phyloP scores from a whole-genome alignment of 2,888 invertebrate genomes.

The Mystacides longicornis region DNA sequence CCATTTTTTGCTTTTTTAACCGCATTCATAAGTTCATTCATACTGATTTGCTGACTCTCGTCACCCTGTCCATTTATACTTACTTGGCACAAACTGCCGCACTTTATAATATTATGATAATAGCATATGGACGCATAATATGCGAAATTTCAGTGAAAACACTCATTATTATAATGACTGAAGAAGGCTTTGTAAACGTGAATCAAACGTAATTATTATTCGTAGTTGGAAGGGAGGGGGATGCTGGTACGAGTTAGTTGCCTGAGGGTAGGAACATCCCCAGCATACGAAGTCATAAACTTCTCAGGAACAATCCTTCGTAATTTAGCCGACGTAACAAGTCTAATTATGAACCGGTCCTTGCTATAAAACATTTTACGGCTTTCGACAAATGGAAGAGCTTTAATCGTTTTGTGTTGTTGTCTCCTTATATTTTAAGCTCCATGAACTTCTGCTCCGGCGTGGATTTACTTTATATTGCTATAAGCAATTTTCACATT shows the following conservation, averaged over 20 bases:
- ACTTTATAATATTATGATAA: no score
- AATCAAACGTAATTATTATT: not conserved
- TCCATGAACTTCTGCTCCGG: no score
- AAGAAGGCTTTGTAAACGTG: not conserved
- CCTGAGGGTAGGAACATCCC: not conserved
- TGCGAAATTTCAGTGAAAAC: not conserved
- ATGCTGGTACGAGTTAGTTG: not conserved
- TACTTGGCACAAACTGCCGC: no score
- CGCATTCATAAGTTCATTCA: no score
- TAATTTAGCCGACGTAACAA: not conserved
- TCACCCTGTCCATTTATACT: no score
- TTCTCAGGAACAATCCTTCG: not conserved
- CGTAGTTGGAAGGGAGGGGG: not conserved
- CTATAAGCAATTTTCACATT: no score
- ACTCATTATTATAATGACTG: not conserved
- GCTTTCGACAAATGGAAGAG: not conserved
- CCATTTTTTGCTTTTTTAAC: no score
- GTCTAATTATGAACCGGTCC: constrained; percentile 1
- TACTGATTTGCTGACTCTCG: no score
- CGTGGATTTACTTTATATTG: no score
- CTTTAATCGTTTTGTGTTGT: no score
- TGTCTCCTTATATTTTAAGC: no score
- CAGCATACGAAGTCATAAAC: not conserved
- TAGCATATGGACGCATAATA: not conserved
- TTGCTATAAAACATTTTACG: not conserved